Conservation (phyloP, 2,797 vertebrate species). For the Brachymystax lenok region DNA sequence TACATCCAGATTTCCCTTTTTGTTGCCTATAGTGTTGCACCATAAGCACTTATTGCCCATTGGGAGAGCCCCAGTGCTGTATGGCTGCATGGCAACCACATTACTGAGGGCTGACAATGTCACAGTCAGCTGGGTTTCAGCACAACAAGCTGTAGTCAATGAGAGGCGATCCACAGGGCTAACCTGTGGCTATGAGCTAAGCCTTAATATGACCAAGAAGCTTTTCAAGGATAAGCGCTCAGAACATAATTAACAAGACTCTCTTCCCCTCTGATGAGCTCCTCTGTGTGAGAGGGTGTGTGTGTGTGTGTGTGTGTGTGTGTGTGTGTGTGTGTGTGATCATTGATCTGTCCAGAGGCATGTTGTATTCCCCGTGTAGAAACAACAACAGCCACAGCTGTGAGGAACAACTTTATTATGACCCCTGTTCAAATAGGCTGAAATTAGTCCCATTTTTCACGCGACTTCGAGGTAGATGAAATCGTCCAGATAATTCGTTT, state of each 20-base stretch:
- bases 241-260: slow-evolving; percentile 8
- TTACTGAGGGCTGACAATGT: background rate
- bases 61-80: background rate
- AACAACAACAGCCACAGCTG: background rate
- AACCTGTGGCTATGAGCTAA: background rate
- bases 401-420: background rate
- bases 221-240: background rate
- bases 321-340: background rate
- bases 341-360: background rate
- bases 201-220: background rate
- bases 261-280: background rate
- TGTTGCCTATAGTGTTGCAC: background rate
- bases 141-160: background rate
- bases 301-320: background rate
- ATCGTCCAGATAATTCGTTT: background rate
- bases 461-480: background rate
- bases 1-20: background rate
- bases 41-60: background rate
- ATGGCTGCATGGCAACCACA: background rate
- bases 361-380: background rate
- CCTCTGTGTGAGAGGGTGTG: background rate
- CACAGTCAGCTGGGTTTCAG: background rate
- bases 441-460: background rate
- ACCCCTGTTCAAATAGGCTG: background rate
- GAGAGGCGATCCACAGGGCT: background rate